These are phyloP conservation scores for Brotogeris chrysoptera DNA, from an alignment of 2,797 vertebrate genomes.

Conservation along the genomic window DNA sequence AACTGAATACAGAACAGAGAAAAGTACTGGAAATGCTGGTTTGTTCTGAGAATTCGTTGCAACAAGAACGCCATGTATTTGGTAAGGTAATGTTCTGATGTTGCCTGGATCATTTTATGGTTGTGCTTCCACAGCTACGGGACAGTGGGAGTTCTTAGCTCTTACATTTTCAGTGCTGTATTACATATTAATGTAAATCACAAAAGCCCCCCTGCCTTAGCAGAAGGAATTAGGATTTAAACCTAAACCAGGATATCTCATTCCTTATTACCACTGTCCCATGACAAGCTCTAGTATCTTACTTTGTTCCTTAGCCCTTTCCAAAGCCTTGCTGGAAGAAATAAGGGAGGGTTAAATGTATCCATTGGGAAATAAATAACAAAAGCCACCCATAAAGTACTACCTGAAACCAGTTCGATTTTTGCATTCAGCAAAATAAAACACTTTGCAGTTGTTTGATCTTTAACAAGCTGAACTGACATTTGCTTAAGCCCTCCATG, in stretches of 20 bases:
- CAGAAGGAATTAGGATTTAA: background rate
- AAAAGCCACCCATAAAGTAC: background rate
- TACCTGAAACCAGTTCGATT: background rate
- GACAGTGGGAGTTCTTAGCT: background rate
- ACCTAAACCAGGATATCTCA: background rate
- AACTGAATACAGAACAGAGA: conserved; percentile 54
- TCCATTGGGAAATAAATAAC: background rate
- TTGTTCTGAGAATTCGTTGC: background rate
- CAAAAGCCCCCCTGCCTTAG: background rate
- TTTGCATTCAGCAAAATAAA: background rate
- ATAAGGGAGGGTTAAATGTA: background rate
- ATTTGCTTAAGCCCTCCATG: background rate
- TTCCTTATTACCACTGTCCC: background rate
- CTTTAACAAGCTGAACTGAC: background rate
- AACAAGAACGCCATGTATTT: no score
- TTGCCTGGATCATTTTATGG: background rate
- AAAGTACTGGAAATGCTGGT: background rate
- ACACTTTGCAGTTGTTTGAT: background rate
- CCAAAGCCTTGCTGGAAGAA: background rate
- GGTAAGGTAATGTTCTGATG: background rate
- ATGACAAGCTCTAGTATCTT: background rate
- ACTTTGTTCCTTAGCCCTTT: background rate
- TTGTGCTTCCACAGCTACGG: background rate
- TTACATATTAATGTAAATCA: background rate
- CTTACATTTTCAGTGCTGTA: background rate